Conservation (phyloP, 64 coral and sea anemone genomes). For the Actinia tenebrosa region DNA sequence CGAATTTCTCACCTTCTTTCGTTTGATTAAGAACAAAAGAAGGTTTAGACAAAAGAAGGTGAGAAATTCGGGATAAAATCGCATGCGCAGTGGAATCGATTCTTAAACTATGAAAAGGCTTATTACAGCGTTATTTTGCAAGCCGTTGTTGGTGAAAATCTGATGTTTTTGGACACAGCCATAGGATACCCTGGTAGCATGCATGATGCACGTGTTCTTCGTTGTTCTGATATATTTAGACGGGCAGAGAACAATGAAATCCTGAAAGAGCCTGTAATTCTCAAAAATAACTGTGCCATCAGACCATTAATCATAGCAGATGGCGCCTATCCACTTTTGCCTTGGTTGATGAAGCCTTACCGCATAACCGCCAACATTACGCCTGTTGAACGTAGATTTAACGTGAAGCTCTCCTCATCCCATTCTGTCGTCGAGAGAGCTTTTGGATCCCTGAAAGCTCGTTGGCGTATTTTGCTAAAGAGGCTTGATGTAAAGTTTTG, state of each 20-base stretch:
- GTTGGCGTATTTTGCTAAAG: conserved; percentile 44
- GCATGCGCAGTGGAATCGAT: too few relatives aligned
- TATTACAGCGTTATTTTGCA: conserved; percentile 25
- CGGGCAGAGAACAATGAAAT: conserved; percentile 43
- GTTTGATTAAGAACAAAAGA: too few relatives aligned
- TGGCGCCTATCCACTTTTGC: conserved; percentile 45
- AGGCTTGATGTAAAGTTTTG: conserved; percentile 39
- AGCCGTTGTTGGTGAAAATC: conserved; percentile 27
- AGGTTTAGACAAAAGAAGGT: too few relatives aligned
- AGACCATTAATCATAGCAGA: conserved; percentile 33
- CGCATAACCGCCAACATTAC: conserved; percentile 14
- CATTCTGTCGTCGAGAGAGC: conserved; percentile 17
- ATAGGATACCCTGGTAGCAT: conserved; percentile 28
- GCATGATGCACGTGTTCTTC: conserved; percentile 33
- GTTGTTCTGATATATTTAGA: conserved; percentile 25
- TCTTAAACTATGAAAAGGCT: too few relatives aligned
- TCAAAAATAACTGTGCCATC: conserved; percentile 32
- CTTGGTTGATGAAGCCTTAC: conserved; percentile 48
- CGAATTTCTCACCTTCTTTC: too few relatives aligned
- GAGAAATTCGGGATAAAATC: too few relatives aligned
- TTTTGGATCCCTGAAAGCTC: conserved; percentile 39
- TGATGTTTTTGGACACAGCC: conserved; percentile 27
- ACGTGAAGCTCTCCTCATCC: conserved; percentile 35
- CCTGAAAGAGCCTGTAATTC: conserved; percentile 47
- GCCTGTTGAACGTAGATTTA: conserved; percentile 23